phyloP scores from a whole-genome alignment of 2,113 vertebrate genomes.

The Strix aluco region DNA sequence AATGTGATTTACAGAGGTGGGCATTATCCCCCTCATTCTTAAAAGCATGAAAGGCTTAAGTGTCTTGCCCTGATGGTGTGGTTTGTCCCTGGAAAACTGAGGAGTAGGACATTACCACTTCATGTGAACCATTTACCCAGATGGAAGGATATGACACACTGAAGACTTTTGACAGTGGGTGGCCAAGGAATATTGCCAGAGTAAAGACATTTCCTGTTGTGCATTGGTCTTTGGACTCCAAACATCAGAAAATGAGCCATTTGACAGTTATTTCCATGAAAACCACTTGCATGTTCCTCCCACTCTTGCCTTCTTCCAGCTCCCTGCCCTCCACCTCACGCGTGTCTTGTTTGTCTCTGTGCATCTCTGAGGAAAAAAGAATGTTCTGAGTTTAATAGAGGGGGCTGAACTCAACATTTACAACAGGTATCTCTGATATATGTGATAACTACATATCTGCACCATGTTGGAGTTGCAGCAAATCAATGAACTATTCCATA shows the following conservation, averaged over 20 bases:
- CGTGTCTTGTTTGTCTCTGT: neutral
- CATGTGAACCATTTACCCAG: neutral
- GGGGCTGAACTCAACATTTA: neutral
- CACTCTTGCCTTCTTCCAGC: neutral
- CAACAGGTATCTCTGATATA: neutral
- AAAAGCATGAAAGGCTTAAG: neutral
- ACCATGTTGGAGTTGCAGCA: neutral
- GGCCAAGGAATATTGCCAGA: neutral
- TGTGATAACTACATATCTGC: neutral
- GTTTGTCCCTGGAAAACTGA: neutral
- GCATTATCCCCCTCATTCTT: neutral
- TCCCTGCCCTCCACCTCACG: neutral
- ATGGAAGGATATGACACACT: neutral
- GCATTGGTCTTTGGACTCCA: neutral
- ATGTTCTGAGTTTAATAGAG: neutral
- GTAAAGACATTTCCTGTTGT: neutral
- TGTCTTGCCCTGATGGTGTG: neutral
- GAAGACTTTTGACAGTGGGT: neutral
- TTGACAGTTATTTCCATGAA: neutral
- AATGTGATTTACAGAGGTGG: neutral
- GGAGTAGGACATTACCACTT: neutral
- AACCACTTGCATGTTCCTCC: neutral
- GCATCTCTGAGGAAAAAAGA: neutral
- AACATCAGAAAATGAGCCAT: neutral
- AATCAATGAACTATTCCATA: neutral